Evolutionary conservation across 2,888 invertebrate species (phyloP), one percentile per base, ranked within the genome.

Genomic region (Pristionchus fissidentatus): DNA sequence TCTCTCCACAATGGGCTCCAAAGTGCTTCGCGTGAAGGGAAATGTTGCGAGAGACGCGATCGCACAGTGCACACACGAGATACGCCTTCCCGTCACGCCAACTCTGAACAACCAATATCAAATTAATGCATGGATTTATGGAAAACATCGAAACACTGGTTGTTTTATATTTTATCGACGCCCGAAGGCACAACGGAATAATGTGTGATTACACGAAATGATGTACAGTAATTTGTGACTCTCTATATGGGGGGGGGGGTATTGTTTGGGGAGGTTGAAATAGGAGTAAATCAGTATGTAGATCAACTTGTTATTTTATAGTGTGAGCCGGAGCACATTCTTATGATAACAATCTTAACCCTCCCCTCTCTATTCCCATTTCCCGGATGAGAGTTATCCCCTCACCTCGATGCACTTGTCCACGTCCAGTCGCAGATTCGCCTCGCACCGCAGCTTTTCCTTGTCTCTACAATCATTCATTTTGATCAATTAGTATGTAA

Each of bases 401-500:
- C 73, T 35, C 15, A 73, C 46, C 41, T 73, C 19, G 29, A 43
- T 43, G 43, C 43, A 19, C 29, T 43, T 26, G 4, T 43, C 43
- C 26, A 73, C 73, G 29, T 73, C 73, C 73, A 73, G 26, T 46
- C 46, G 43, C 43, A 73, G n/a, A 46, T 73, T 73, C 41, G 73
- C 26, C 46, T 73, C 73, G 8, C 8, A 15, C 46, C 73, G 73
- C 46, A 73, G 29, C 46, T 26, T 8, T 22, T 13, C 3, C 35
- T 13, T 29, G 26, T 66, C 66, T 26, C 66, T 66, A 35, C 13
- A 66, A 38, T 35, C 7, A 35, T 15, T 8, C 15, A 22, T 15
- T 19, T 55, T 55, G 7, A n/a, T 55, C 55, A 7, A 22, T 1
- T 55, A 55, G 55, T 55, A 55, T 26, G 7, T 26, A 55, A 22